phyloP scores from a whole-genome alignment of 2,888 invertebrate species.

The Nemoura dubitans region DNA sequence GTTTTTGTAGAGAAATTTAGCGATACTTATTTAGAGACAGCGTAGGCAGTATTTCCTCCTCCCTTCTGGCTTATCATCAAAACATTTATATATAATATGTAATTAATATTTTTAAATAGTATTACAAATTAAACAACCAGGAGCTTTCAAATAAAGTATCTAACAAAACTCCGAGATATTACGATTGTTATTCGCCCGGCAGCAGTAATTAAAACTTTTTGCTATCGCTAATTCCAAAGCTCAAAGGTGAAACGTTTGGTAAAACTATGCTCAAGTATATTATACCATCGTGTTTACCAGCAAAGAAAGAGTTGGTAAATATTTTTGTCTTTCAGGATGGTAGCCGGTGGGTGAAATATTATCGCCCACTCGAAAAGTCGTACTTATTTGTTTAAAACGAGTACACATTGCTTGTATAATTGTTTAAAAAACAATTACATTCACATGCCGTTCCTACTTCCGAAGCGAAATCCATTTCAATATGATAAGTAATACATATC shows the following conservation, averaged over 20 bases:
- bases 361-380: too few species aligned
- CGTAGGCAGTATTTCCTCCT: not conserved
- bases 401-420: too few species aligned
- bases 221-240: not conserved
- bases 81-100: not conserved
- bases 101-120: not conserved
- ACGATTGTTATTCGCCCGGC: not conserved
- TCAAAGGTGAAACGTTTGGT: not conserved
- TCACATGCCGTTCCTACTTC: too few species aligned
- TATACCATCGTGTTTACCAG: not conserved
- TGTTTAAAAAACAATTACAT: too few species aligned
- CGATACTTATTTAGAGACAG: too few species aligned
- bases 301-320: not conserved
- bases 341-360: too few species aligned
- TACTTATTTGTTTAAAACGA: too few species aligned
- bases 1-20: too few species aligned
- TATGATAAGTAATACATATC: too few species aligned
- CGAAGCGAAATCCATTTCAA: too few species aligned
- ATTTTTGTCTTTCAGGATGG: not conserved
- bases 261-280: not conserved
- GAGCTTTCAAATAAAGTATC: not conserved
- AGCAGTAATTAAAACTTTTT: not conserved
- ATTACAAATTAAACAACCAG: not conserved
- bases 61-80: not conserved
- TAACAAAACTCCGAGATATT: not conserved